Percentiles rank a stretch among this genome's conserved stretches.
Conservation (phyloP, 2,888 invertebrate genomes). For the Drosophila borborema region DNA sequence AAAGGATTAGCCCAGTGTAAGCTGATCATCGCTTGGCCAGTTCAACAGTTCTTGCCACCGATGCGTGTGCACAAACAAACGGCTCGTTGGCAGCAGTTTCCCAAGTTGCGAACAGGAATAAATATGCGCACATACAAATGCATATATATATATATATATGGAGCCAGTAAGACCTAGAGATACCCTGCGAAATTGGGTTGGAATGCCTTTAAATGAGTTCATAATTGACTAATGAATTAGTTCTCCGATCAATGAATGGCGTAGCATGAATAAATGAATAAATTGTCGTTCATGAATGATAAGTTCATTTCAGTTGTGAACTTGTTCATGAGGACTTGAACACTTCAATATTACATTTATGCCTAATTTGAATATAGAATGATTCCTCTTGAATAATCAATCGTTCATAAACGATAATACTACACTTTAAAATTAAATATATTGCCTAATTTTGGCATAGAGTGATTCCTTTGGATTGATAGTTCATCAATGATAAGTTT, state of each 20-base stretch:
- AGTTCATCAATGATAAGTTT: too few relatives aligned
- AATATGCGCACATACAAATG: neutral
- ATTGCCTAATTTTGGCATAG: too few relatives aligned
- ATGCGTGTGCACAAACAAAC: conserved; percentile 68
- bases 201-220: neutral
- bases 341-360: neutral
- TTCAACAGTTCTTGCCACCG: conserved; percentile 36
- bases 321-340: neutral
- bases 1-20: conserved; percentile 71
- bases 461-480: too few relatives aligned
- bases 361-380: too few relatives aligned
- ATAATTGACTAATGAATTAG: neutral
- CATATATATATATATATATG: neutral
- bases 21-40: conserved; percentile 44
- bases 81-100: conserved; percentile 34
- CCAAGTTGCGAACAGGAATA: conserved; percentile 1
- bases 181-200: neutral
- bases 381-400: too few relatives aligned
- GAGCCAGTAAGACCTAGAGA: neutral
- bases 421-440: too few relatives aligned
- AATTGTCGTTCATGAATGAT: neutral
- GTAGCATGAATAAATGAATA: too few relatives aligned
- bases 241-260: too few relatives aligned
- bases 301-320: neutral
- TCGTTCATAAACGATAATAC: too few relatives aligned